These are phyloP conservation scores for Dioctria linearis DNA, from an alignment of 2,888 invertebrate species.

Conservation along the genomic window DNA sequence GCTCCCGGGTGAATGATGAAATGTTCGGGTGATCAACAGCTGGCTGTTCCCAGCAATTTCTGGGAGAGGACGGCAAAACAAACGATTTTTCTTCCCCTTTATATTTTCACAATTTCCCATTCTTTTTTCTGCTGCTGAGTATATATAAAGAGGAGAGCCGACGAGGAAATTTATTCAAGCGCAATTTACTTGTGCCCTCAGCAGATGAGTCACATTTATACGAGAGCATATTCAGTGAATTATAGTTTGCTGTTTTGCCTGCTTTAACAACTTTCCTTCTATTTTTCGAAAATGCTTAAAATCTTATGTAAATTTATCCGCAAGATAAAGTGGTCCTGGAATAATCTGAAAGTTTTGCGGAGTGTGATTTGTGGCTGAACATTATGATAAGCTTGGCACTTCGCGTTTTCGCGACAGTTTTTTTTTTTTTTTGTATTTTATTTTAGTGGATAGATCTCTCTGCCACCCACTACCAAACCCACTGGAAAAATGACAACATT, in stretches of 20 bases:
- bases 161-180: conserved; percentile 23
- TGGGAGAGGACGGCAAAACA: background rate
- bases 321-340: conserved; percentile 26
- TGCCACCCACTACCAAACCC: too few relatives aligned
- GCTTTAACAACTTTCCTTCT: conserved; percentile 34
- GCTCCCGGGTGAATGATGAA: conserved; percentile 21
- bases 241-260: conserved; percentile 27
- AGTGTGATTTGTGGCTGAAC: conserved; percentile 11
- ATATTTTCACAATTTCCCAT: background rate
- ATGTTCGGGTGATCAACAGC: conserved; percentile 33
- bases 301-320: conserved; percentile 16
- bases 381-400: conserved; percentile 38
- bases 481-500: too few relatives aligned
- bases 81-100: conserved; percentile 20
- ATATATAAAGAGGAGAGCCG: too few relatives aligned
- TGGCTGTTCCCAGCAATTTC: conserved; percentile 21
- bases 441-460: too few relatives aligned
- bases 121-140: background rate
- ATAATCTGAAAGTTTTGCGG: conserved; percentile 22
- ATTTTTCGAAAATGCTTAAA: conserved; percentile 26
- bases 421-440: too few relatives aligned
- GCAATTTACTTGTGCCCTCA: conserved; percentile 33
- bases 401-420: conserved; percentile 30
- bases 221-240: conserved; percentile 14
- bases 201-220: conserved; percentile 34